Conservation (phyloP, 1,140 invertebrate species). For the Spodoptera litura region DNA sequence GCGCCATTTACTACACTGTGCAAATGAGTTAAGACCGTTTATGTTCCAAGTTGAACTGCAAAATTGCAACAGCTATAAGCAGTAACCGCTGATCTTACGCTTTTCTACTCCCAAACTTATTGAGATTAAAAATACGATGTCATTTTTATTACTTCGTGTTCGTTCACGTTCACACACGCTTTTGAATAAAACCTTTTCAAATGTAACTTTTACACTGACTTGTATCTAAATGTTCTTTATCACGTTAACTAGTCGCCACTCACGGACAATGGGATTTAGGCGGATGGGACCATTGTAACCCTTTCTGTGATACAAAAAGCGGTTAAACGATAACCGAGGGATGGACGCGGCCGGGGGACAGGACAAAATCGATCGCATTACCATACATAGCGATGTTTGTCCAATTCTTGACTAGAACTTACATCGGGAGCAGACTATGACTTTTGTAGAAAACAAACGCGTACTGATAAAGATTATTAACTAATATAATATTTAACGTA, state of each 20-base stretch:
- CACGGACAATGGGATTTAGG: slow-evolving; percentile 14
- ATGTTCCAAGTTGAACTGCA: neutral
- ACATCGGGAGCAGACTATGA: neutral
- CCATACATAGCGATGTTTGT: neutral
- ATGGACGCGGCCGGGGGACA: slow-evolving; percentile 6
- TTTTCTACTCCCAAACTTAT: too few species aligned
- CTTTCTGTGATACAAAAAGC: slow-evolving; percentile 31
- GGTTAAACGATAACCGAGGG: slow-evolving; percentile 18
- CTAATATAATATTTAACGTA: slow-evolving; percentile 5
- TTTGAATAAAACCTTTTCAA: neutral
- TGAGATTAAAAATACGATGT: too few species aligned
- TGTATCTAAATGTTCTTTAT: neutral
- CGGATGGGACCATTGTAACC: slow-evolving; percentile 29
- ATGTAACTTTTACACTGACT: neutral
- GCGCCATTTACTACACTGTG: neutral
- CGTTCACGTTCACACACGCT: neutral
- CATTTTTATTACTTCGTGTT: too few species aligned
- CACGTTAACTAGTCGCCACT: slow-evolving; percentile 24
- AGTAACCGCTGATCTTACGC: too few species aligned
- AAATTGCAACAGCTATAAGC: neutral
- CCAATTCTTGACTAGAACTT: neutral
- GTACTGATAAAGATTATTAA: neutral
- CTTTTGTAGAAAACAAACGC: neutral
- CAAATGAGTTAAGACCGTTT: too few species aligned
- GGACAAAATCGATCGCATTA: slow-evolving; percentile 26